A percentile compares a stretch with the other conserved stretches of the same genome.
Evolutionary conservation across 2,888 invertebrate species (phyloP).

Genomic region (Atrina japonica): DNA sequence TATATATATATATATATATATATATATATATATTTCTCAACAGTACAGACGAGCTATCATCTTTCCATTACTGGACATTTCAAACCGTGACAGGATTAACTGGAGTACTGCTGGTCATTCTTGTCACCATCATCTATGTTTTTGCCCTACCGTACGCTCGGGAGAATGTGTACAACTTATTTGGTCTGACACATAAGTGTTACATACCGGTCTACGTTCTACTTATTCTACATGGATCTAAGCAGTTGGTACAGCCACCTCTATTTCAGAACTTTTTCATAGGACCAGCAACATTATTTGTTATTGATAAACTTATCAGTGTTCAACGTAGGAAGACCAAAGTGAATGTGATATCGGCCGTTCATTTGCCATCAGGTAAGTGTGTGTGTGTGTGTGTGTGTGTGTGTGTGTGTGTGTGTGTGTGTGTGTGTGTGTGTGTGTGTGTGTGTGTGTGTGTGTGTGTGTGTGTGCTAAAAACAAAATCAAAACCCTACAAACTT

Average conservation of each 20-base stretch:
- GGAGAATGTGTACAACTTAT: constrained; percentile 83
- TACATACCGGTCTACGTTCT: constrained; percentile 84
- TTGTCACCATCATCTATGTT: constrained; percentile 82
- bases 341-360: constrained; percentile 83
- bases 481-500: no score
- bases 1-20: no score
- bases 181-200: constrained; percentile 84
- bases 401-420: no score
- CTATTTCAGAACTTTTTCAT: constrained; percentile 83
- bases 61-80: constrained; percentile 85
- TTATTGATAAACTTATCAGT: constrained; percentile 83
- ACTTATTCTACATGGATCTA: constrained; percentile 83
- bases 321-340: constrained; percentile 84
- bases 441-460: no score
- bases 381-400: no score
- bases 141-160: constrained; percentile 83
- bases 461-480: no score
- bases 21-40: no score
- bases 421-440: no score
- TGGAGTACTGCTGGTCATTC: constrained; percentile 82
- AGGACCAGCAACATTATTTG: constrained; percentile 83
- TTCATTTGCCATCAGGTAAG: constrained; percentile 69
- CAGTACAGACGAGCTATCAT: constrained; percentile 84
- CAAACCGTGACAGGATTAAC: constrained; percentile 82
- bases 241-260: constrained; percentile 81